Conservation (phyloP, 2,888 invertebrate genomes). For the Melanotus villosus region DNA sequence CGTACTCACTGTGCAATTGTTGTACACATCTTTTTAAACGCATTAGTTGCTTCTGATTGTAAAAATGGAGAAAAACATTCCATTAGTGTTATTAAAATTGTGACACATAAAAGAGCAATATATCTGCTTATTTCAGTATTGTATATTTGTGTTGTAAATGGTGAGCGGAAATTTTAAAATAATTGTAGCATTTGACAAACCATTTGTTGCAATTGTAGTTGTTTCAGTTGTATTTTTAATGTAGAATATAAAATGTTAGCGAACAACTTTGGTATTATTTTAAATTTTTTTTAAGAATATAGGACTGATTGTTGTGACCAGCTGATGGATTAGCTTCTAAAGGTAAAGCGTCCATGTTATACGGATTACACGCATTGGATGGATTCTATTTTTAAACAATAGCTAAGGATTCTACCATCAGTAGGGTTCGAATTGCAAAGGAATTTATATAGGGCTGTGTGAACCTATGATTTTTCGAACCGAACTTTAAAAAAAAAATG, state of each 20-base stretch:
- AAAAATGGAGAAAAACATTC: slow-evolving; percentile 35
- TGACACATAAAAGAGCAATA: slow-evolving; percentile 31
- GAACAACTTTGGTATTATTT: not conserved
- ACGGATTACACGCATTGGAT: too few species aligned
- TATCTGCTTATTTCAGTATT: slow-evolving; percentile 38
- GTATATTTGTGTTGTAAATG: slow-evolving; percentile 41
- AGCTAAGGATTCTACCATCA: too few species aligned
- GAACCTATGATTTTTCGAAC: too few species aligned
- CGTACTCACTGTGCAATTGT: slow-evolving; percentile 36
- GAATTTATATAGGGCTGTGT: too few species aligned
- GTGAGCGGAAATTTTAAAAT: slow-evolving; percentile 45
- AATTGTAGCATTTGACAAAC: slow-evolving; percentile 9
- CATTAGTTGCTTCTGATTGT: slow-evolving; percentile 14
- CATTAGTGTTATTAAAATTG: slow-evolving; percentile 39
- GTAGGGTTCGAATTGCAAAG: too few species aligned
- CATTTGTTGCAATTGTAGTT: slow-evolving; percentile 41
- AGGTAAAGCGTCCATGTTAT: too few species aligned
- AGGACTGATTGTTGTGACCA: too few species aligned
- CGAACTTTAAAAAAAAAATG: too few species aligned
- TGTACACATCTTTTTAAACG: slow-evolving; percentile 18
- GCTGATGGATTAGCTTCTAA: too few species aligned
- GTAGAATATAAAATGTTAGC: slow-evolving; percentile 42
- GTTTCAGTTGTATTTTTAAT: slow-evolving; percentile 38
- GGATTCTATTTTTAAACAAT: too few species aligned
- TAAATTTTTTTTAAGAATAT: too few species aligned